These are phyloP conservation scores for Maniola jurtina DNA, from an alignment of 1,140 invertebrate genomes.

Conservation along the genomic window DNA sequence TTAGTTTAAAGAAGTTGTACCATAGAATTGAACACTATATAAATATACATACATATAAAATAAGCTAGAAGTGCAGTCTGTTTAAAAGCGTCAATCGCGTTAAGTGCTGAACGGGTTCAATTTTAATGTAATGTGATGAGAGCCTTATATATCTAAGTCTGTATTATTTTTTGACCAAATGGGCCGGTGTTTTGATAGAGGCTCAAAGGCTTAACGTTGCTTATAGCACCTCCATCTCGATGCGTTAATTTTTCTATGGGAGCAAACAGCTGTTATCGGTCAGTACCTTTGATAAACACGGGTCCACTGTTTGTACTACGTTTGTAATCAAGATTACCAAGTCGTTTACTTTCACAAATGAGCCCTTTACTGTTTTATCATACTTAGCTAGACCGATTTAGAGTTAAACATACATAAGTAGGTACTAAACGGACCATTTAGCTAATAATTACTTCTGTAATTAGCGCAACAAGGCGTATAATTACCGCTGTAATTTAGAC, in stretches of 20 bases:
- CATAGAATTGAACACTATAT: no score
- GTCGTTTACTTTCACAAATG: constrained; percentile 38
- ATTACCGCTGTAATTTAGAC: constrained; percentile 1
- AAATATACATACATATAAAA: no score
- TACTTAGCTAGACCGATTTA: neutral
- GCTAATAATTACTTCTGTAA: constrained; percentile 1
- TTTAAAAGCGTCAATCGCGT: no score
- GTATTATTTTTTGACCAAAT: no score
- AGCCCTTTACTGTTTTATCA: neutral
- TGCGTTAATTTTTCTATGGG: constrained; percentile 17
- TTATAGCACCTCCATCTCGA: neutral
- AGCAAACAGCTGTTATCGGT: constrained; percentile 36
- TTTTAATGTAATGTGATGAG: no score
- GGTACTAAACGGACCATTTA: neutral
- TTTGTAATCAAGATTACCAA: constrained; percentile 35
- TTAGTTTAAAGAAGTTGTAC: no score
- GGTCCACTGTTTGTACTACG: constrained; percentile 48
- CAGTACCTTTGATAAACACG: constrained; percentile 47
- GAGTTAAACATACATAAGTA: neutral
- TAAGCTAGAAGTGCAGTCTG: no score
- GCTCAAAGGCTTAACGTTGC: no score
- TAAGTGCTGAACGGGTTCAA: no score
- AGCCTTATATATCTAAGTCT: no score
- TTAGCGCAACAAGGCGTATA: neutral
- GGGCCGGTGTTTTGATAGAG: no score